Conservation (phyloP, 2,888 invertebrate genomes). For the Papilio gigon region DNA sequence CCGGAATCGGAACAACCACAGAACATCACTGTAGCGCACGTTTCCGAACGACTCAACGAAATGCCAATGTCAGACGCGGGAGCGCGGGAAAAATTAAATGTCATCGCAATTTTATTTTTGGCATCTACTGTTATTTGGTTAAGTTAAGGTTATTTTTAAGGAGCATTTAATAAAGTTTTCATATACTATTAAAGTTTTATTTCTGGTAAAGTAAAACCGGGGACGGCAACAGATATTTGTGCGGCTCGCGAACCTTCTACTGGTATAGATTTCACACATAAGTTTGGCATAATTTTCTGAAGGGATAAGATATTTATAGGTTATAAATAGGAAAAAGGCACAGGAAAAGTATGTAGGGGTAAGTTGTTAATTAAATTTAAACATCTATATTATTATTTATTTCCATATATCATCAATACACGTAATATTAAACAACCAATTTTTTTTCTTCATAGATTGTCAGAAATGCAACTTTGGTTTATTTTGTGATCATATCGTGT, state of each 20-base stretch:
- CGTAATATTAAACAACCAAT: slow-evolving; percentile 61
- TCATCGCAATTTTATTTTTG: slow-evolving; percentile 52
- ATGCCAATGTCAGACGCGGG: slow-evolving; percentile 43
- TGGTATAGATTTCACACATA: too few species aligned
- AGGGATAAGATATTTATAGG: too few species aligned
- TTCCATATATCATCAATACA: slow-evolving; percentile 66
- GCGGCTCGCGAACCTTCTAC: too few species aligned
- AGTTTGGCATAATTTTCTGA: too few species aligned
- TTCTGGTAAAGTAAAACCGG: not conserved
- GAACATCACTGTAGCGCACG: slow-evolving; percentile 67
- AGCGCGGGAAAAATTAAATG: slow-evolving; percentile 52
- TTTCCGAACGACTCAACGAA: slow-evolving; percentile 53
- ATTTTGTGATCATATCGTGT: slow-evolving; percentile 40
- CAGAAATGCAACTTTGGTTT: slow-evolving; percentile 57
- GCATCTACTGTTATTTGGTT: slow-evolving; percentile 39
- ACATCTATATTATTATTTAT: slow-evolving; percentile 70
- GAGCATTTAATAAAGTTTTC: slow-evolving; percentile 13
- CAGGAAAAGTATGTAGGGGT: too few species aligned
- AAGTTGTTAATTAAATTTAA: slow-evolving; percentile 27
- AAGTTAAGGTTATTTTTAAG: slow-evolving; percentile 26
- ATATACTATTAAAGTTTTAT: not conserved
- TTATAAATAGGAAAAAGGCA: too few species aligned
- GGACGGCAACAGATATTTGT: too few species aligned
- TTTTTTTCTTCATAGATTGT: slow-evolving; percentile 44
- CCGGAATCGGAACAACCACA: slow-evolving; percentile 57